Base-by-base conservation (phyloP, 1,140 invertebrate genomes). In the Megalopta genalis region DNA sequence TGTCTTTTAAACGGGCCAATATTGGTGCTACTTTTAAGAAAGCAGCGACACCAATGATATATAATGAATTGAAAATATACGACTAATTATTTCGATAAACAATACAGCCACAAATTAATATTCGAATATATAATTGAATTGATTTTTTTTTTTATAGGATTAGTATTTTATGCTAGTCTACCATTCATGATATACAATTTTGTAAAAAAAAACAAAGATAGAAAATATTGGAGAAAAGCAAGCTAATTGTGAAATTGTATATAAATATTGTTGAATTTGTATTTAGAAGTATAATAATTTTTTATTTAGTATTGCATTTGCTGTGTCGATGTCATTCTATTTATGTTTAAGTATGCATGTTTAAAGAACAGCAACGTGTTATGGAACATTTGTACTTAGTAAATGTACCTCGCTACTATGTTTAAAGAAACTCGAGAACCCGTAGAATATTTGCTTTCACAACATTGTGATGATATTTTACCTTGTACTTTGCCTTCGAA, bases 321-420 rank as follows among this genome's bases (percentile, higher is more conserved):
- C 39, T 5, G 57, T 66, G 32, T 59, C 57, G 37, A 12, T 70
- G 37, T 57, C 7, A 9, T n/a, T 65, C 16, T 64, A 54, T 54
- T 78, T 72, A 72, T 57, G 46, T 64, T 49, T 78, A 7, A 70
- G 62, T 73, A 42, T 32, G 49, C 25, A 21, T 63, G 62, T 78
- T 64, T 78, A 49, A n/a, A 25, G 27, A 39, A 37, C 7, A 71
- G 32, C 32, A 46, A 21, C 14, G 23, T 63, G 21, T 39, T 70
- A 78, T 37, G 42, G n/a, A 79, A 79, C 62, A 59, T 85, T 83
- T 85, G 82, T 85, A 85, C 82, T 85, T 85, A 85, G 72, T 68
- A 80, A 85, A 52, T 57, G 83, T 85, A 80, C 62, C 71, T 79
- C 62, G 69, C 77, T 49, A 59, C 59, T 64, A 23, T 46, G 37